Evolutionary conservation across 2,113 vertebrate genomes (phyloP).

Genomic region (Gopherus flavomarginatus): DNA sequence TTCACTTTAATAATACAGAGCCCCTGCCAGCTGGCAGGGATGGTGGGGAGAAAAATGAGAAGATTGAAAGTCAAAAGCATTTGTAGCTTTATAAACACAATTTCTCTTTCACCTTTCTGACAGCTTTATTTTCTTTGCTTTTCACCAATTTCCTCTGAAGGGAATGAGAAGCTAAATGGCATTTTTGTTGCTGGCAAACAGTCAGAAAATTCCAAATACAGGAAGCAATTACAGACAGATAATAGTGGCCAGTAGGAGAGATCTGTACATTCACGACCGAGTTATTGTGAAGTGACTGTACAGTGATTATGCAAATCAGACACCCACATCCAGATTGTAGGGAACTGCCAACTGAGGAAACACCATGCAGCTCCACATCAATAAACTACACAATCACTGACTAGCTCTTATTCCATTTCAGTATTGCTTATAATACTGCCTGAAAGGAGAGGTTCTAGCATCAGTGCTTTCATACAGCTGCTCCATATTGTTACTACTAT

Average conservation of each 20-base stretch:
- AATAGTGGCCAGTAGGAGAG: background rate
- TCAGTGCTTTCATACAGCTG: background rate
- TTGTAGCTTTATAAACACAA: fast-evolving
- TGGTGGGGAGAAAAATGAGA: background rate
- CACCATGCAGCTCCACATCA: background rate
- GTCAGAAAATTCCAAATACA: background rate
- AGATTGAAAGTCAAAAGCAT: background rate
- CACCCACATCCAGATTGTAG: background rate
- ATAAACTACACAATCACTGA: background rate
- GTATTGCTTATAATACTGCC: background rate
- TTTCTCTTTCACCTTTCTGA: background rate
- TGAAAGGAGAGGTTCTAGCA: background rate
- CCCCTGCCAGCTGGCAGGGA: background rate
- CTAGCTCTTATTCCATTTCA: background rate
- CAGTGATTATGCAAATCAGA: background rate
- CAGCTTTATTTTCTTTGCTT: background rate
- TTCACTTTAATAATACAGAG: background rate
- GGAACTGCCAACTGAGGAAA: background rate
- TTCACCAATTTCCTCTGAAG: background rate
- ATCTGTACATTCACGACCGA: background rate
- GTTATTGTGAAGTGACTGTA: background rate
- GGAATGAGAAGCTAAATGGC: background rate
- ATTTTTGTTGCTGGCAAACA: background rate
- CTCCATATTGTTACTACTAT: background rate
- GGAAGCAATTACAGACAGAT: background rate